Evolutionary conservation across 1,140 invertebrate species (phyloP).

Genomic region (Aphelenchoides fujianensis): DNA sequence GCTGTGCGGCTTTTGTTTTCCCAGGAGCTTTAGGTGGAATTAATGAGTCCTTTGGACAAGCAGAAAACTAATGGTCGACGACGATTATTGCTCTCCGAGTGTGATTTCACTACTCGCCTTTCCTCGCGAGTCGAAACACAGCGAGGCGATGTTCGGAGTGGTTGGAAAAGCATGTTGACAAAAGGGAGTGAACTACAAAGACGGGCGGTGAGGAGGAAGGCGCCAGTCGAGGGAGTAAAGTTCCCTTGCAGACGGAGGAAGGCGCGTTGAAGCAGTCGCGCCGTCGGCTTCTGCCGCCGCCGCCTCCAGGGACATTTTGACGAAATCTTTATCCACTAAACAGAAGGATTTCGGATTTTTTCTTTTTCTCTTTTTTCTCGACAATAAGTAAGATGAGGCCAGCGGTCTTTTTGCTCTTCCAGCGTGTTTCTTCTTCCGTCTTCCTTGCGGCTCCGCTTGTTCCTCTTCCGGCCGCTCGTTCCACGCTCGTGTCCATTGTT

Average conservation of each 20-base stretch:
- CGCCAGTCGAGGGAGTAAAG: neutral
- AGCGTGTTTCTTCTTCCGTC: neutral
- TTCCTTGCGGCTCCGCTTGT: no score
- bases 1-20: no score
- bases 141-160: no score
- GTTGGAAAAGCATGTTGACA: neutral
- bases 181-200: neutral
- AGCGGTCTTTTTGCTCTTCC: neutral
- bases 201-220: no score
- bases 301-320: constrained; percentile 4
- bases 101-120: no score
- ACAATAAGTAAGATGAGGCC: constrained; percentile 2
- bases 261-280: neutral
- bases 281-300: neutral
- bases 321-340: neutral
- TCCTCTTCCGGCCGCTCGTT: neutral
- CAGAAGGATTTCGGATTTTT: neutral
- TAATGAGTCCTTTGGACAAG: no score
- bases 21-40: no score
- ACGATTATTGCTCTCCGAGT: no score
- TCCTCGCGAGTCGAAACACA: no score
- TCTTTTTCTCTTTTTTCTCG: neutral
- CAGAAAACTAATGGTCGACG: no score
- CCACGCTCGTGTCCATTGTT: no score
- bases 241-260: neutral